A percentile compares a stretch with the other conserved stretches of the same genome.
Conservation (phyloP, 2,888 invertebrate genomes). For the Drymonia ruficornis region DNA sequence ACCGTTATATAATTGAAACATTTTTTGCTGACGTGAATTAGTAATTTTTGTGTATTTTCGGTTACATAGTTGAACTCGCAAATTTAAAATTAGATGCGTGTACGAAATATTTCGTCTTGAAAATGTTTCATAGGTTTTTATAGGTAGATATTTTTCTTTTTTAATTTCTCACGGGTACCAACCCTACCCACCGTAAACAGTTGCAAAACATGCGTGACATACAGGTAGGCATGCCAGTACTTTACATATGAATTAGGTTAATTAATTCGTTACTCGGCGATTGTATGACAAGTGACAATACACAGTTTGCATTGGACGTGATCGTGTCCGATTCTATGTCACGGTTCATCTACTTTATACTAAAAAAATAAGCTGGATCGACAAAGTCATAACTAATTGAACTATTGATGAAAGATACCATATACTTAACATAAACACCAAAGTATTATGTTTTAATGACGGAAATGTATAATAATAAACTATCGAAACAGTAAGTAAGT, state of each 20-base stretch:
- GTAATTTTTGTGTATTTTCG: too few relatives aligned
- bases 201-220: constrained; percentile 29
- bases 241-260: constrained; percentile 37
- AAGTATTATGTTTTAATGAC: too few relatives aligned
- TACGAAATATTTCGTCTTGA: too few relatives aligned
- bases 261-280: constrained; percentile 26
- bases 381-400: too few relatives aligned
- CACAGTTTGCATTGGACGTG: constrained; percentile 6
- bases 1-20: too few relatives aligned
- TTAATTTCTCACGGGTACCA: constrained; percentile 1
- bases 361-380: too few relatives aligned
- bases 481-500: too few relatives aligned
- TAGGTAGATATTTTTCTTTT: not conserved
- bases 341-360: not conserved
- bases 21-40: not conserved
- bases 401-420: too few relatives aligned
- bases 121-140: not conserved
- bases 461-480: too few relatives aligned
- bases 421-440: too few relatives aligned
- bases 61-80: too few relatives aligned
- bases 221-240: constrained; percentile 24
- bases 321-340: constrained; percentile 1
- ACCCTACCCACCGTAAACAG: constrained; percentile 19
- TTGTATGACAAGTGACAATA: constrained; percentile 11
- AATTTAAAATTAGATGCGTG: too few relatives aligned